Evolutionary conservation across 2,113 vertebrate genomes (phyloP).

Genomic region (Ptilonorhynchus violaceus): DNA sequence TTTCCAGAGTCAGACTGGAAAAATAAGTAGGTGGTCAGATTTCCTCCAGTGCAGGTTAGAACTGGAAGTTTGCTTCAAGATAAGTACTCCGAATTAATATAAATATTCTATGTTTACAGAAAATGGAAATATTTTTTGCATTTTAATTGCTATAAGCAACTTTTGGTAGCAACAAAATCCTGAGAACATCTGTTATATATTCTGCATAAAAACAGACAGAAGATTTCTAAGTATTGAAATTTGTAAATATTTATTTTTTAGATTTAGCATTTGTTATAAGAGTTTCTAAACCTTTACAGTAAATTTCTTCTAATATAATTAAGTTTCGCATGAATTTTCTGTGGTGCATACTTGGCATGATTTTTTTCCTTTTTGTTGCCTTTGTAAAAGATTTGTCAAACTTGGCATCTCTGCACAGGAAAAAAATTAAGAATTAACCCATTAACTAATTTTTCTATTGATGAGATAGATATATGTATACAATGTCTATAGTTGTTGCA

Average conservation of each 20-base stretch:
- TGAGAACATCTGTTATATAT: background rate
- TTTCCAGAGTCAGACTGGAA: background rate
- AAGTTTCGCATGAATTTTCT: background rate
- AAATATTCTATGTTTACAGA: background rate
- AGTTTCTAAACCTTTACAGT: background rate
- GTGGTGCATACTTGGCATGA: rapidly evolving
- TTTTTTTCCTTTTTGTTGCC: background rate
- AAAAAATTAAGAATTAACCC: background rate
- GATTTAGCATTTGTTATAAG: background rate
- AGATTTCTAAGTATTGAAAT: background rate
- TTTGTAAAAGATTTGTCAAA: background rate
- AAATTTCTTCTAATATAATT: background rate
- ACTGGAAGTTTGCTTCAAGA: background rate
- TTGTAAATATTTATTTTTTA: background rate
- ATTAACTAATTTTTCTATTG: background rate
- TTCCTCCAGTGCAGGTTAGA: background rate
- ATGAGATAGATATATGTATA: too few relatives aligned
- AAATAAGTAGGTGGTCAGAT: background rate
- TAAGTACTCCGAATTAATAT: background rate
- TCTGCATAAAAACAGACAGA: background rate
- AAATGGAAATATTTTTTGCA: background rate
- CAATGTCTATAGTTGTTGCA: background rate
- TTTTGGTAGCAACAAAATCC: background rate
- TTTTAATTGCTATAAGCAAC: background rate
- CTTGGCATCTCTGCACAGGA: background rate